These are phyloP conservation scores for Amphiprion clarkii DNA, from an alignment of 2,797 vertebrate genomes.

Conservation along the genomic window DNA sequence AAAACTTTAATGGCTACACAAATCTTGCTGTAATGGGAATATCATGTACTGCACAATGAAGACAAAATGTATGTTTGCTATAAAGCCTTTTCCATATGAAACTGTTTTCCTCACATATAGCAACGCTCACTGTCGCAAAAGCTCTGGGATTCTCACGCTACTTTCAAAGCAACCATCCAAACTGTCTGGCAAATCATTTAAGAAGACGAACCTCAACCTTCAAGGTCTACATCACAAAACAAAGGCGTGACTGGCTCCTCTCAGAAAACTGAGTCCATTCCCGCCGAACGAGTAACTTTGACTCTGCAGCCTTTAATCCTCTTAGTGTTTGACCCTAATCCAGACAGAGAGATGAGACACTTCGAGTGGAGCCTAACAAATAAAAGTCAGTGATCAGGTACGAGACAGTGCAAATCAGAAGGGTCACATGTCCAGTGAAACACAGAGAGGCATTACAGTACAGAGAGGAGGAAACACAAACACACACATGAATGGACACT, in stretches of 20 bases:
- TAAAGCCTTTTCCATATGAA: not conserved
- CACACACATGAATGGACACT: conserved; percentile 36
- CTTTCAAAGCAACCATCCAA: conserved; percentile 5
- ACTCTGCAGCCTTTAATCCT: conserved; percentile 76
- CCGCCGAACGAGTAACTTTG: conserved; percentile 57
- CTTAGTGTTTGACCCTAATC: conserved; percentile 83
- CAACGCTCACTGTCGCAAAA: not conserved
- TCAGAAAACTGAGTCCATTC: conserved; percentile 36
- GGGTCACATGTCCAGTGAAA: conserved; percentile 7
- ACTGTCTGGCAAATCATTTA: conserved; percentile 25
- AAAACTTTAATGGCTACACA: not conserved
- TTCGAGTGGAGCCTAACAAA: conserved; percentile 45
- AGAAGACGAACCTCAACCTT: conserved; percentile 3
- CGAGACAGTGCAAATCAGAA: conserved; percentile 40
- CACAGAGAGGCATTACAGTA: conserved; percentile 2
- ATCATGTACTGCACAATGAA: not conserved
- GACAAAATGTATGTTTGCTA: not conserved
- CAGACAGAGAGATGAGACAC: conserved; percentile 67
- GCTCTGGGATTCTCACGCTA: conserved; percentile 7
- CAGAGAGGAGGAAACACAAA: conserved; percentile 31
- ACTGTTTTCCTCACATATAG: not conserved
- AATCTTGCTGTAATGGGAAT: conserved; percentile 11
- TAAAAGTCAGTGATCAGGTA: conserved; percentile 38
- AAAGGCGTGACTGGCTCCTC: conserved; percentile 11
- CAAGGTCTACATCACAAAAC: conserved; percentile 9